Evolutionary conservation across 1,140 invertebrate species (phyloP).

Genomic region (Fopius arisanus): DNA sequence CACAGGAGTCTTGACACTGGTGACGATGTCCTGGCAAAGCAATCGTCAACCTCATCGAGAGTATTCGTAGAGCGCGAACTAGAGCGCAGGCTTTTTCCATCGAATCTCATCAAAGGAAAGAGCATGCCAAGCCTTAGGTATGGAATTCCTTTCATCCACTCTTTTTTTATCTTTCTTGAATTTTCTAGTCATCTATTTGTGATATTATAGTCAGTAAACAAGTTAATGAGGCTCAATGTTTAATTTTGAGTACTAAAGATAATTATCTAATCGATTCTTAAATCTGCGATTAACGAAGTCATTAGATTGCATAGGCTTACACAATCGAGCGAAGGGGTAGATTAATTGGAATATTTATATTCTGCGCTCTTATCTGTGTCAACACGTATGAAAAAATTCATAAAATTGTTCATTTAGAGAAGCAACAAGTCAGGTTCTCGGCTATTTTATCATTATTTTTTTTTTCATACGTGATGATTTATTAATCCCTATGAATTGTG

Average conservation of each 20-base stretch:
- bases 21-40: conserved; percentile 73
- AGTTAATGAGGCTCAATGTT: background rate
- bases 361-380: too few relatives aligned
- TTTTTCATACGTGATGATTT: conserved; percentile 16
- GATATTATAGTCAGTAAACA: conserved; percentile 23
- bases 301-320: too few relatives aligned
- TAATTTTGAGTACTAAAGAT: too few relatives aligned
- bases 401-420: too few relatives aligned
- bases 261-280: too few relatives aligned
- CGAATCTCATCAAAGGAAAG: conserved; percentile 89
- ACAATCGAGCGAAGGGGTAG: too few relatives aligned
- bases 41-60: conserved; percentile 72
- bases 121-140: conserved; percentile 95
- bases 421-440: too few relatives aligned
- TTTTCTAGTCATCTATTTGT: conserved; percentile 26
- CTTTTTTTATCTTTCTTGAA: conserved; percentile 12
- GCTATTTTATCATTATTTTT: too few relatives aligned
- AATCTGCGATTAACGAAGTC: too few relatives aligned
- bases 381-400: too few relatives aligned
- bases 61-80: conserved; percentile 65
- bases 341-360: too few relatives aligned
- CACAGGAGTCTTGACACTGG: conserved; percentile 81
- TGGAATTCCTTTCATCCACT: conserved; percentile 38
- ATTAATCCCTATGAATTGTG: conserved; percentile 43
- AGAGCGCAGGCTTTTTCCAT: conserved; percentile 62